These are phyloP conservation scores for Apodemia zela DNA, from an alignment of 2,888 invertebrate species.

Conservation along the genomic window DNA sequence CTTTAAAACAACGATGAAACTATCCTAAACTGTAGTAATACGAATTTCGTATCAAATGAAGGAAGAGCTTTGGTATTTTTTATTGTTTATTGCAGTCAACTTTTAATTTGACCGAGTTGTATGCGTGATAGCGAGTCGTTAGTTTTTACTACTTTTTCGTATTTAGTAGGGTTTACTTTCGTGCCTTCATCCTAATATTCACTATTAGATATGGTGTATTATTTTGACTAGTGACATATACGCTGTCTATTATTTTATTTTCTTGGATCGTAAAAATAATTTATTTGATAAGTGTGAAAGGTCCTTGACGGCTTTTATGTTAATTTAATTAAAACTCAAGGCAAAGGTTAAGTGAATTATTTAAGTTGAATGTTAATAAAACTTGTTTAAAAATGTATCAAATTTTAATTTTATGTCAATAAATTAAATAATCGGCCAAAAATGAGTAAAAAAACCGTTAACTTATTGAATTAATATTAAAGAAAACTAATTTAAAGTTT, in stretches of 20 bases:
- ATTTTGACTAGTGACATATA: conserved; percentile 8
- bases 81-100: conserved; percentile 76
- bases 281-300: conserved; percentile 1
- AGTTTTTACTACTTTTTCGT: conserved; percentile 63
- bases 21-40: conserved; percentile 29
- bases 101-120: conserved; percentile 76
- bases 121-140: conserved; percentile 73
- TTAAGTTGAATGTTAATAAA: not conserved
- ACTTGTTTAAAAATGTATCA: not conserved
- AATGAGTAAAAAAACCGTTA: not conserved
- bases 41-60: conserved; percentile 48
- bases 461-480: not conserved
- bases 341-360: conserved; percentile 27
- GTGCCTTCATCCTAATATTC: conserved; percentile 67
- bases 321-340: conserved; percentile 24
- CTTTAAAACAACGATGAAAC: conserved; percentile 31
- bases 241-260: not conserved
- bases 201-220: conserved; percentile 50
- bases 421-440: not conserved
- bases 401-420: not conserved
- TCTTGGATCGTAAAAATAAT: conserved; percentile 6
- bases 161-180: conserved; percentile 60
- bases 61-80: conserved; percentile 61
- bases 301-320: not conserved
- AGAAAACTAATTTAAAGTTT: no score